A percentile compares a stretch with the other conserved stretches of the same genome.
These are phyloP conservation scores for Xiphorhynchus elegans DNA, from an alignment of 2,113 vertebrate genomes.

Conservation along the genomic window DNA sequence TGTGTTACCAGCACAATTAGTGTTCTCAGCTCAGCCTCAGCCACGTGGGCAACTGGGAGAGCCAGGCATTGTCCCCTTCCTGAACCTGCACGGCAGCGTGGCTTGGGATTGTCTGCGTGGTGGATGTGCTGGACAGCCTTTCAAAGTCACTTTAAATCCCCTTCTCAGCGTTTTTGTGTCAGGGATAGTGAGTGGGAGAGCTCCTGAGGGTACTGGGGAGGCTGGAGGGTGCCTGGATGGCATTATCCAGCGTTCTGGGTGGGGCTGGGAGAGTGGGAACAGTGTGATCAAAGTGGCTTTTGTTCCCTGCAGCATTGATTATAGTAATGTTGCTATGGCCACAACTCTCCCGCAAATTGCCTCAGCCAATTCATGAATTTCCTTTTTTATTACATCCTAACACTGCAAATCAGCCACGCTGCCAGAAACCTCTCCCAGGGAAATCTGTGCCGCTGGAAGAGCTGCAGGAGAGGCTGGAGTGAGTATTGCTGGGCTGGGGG, in stretches of 20 bases:
- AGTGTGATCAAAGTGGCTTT: background rate
- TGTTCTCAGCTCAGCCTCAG: background rate
- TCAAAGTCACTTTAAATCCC: background rate
- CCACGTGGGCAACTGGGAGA: background rate
- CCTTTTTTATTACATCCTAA: conserved; percentile 24
- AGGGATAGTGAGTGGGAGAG: background rate
- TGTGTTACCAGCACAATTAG: background rate
- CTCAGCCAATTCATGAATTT: conserved; percentile 51
- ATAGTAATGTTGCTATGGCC: conserved; percentile 61
- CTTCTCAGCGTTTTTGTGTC: background rate
- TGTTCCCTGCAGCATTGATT: conserved; percentile 19
- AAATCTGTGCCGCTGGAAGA: background rate
- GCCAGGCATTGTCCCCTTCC: background rate
- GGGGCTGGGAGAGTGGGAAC: background rate
- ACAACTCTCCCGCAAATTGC: conserved; percentile 44
- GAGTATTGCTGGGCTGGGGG: background rate
- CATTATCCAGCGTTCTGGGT: background rate
- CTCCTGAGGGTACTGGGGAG: background rate
- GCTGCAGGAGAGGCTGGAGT: background rate
- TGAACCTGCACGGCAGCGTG: background rate
- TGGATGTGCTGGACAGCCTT: background rate
- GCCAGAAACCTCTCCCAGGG: conserved; percentile 6
- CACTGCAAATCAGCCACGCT: background rate
- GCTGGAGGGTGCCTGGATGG: background rate
- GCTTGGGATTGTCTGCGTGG: background rate